Conservation (phyloP, 2,888 invertebrate genomes). For the Pandemis heparana region DNA sequence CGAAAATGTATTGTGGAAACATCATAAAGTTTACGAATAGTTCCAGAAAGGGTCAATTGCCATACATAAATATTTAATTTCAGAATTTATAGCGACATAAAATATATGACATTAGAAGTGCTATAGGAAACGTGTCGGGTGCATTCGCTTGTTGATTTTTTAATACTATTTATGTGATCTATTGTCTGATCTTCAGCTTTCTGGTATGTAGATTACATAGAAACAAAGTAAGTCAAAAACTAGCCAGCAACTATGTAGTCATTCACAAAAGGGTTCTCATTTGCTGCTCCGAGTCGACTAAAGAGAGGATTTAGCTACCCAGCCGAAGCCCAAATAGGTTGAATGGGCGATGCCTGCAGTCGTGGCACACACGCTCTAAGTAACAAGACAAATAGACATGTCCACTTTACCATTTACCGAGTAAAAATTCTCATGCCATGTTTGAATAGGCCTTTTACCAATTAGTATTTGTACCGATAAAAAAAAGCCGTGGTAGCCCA, state of each 20-base stretch:
- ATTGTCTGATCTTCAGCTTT: no score
- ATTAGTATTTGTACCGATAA: conserved; percentile 85
- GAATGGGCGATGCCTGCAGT: conserved; percentile 67
- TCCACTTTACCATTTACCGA: conserved; percentile 84
- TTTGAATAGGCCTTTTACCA: conserved; percentile 85
- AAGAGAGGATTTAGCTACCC: conserved; percentile 60
- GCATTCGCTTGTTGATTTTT: no score
- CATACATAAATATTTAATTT: background rate
- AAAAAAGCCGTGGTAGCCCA: no score
- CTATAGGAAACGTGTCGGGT: background rate
- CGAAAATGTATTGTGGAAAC: background rate
- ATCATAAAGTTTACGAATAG: background rate
- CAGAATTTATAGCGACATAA: background rate
- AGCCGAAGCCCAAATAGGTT: conserved; percentile 61
- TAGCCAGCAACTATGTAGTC: conserved; percentile 4
- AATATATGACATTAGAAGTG: background rate
- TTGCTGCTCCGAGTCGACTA: conserved; percentile 48
- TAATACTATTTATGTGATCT: no score
- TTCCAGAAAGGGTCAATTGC: background rate
- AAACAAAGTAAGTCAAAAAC: background rate
- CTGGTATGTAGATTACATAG: background rate
- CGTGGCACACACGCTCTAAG: conserved; percentile 83
- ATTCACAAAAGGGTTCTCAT: conserved; percentile 16
- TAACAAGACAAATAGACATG: conserved; percentile 81
- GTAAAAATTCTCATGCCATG: conserved; percentile 83